Evolutionary conservation across 2,888 invertebrate genomes (phyloP), one percentile per base, ranked within the genome.

Genomic region (Acronicta aceris): DNA sequence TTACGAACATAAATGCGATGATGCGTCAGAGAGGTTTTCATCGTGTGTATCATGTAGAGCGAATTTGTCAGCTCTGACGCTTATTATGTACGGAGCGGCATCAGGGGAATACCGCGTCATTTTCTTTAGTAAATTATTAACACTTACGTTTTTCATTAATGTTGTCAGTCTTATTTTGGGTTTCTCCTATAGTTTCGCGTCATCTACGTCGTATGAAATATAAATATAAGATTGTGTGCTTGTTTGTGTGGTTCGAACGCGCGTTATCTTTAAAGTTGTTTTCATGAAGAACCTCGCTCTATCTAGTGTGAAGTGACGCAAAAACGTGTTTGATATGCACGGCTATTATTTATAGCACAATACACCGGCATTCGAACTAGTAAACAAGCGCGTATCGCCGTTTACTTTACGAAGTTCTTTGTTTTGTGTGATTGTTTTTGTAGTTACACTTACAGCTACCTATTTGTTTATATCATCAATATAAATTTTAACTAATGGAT

Each of bases 21-120:
- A 74, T 87, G 90, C 90, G 81, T 92, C 91, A 92, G 84, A 59
- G 67, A 78, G 65, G 80, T 79, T 85, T 86, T 82, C 79, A 82
- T 82, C 78, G 83, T 78, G 78, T 79, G 57, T 79, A 83, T 83
- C 74, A 80, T 81, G 74, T 74, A 69, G 69, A 74, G 75, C 73
- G 81, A 81, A 81, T 80, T 87, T 83, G 82, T 65, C 51, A 59
- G 59, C 16, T 58, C 62, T 65, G 71, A 78, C 76, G 69, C 47
- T 54, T 6, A 56, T 46, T 47, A 38, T 38, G 48, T 36, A 51
- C 65, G 30, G 50, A 59, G 49, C 53, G 33, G 54, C 71, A 74
- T 73, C 71, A 71, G 89, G 92, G 92, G 85, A 92, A 89, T 89
- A 89, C 92, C 89, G 78, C 76, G 87, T 89, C 88, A 89, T 71